Evolutionary conservation across 2,797 vertebrate genomes (phyloP).

Genomic region (Neosalanx taihuensis): DNA sequence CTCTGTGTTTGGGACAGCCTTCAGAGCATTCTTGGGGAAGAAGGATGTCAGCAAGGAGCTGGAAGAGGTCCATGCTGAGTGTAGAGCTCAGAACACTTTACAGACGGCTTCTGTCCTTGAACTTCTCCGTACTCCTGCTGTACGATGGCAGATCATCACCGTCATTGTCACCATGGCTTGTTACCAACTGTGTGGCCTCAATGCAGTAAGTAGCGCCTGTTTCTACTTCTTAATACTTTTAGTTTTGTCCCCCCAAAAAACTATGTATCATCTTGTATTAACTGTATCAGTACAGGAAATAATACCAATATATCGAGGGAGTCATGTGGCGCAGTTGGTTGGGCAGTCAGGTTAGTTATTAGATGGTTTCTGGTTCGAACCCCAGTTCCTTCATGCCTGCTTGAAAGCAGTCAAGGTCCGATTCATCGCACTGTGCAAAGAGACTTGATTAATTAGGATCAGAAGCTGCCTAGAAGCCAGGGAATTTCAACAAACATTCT

Average conservation of each 20-base stretch:
- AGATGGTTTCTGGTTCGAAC: too few species aligned
- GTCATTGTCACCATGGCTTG: slow-evolving; percentile 85
- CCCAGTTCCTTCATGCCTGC: too few species aligned
- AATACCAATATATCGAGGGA: too few species aligned
- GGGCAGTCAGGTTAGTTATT: too few species aligned
- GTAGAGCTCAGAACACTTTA: slow-evolving; percentile 72
- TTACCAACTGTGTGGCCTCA: slow-evolving; percentile 94
- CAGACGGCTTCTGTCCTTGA: slow-evolving; percentile 69
- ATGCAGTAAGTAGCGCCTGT: slow-evolving; percentile 77
- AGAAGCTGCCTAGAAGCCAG: not conserved
- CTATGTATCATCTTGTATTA: too few species aligned
- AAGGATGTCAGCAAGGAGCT: slow-evolving; percentile 81
- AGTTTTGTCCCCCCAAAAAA: not conserved
- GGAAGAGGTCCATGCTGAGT: slow-evolving; percentile 82
- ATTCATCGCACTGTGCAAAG: too few species aligned
- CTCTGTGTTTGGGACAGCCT: slow-evolving; percentile 71
- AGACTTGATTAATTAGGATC: too few species aligned
- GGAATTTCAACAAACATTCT: not conserved
- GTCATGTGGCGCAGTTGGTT: too few species aligned
- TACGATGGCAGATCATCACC: slow-evolving; percentile 87
- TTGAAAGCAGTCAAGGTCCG: too few species aligned
- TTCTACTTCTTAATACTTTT: not conserved
- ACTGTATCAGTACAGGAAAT: too few species aligned
- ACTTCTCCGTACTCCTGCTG: slow-evolving; percentile 69
- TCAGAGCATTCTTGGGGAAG: slow-evolving; percentile 84